A percentile compares a stretch with the other conserved stretches of the same genome.
phyloP scores from a whole-genome alignment of 2,113 vertebrate species.

The Pholis gunnellus region DNA sequence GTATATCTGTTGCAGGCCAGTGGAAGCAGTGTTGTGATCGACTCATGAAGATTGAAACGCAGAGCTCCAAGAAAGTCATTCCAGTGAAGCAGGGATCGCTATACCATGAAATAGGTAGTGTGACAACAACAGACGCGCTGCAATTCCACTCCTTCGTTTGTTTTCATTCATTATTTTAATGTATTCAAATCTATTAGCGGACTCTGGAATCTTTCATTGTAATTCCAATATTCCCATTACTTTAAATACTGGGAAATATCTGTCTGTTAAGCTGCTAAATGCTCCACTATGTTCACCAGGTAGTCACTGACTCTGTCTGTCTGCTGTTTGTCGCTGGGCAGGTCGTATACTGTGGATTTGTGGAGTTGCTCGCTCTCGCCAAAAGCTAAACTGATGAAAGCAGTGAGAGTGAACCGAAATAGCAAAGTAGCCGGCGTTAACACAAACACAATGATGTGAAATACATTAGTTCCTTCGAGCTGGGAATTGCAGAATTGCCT shows the following conservation, averaged over 20 bases:
- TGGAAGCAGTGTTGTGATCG: conserved; percentile 90
- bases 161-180: neutral
- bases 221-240: neutral
- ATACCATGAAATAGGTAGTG: conserved; percentile 90
- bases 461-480: neutral
- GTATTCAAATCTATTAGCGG: neutral
- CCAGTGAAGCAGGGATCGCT: conserved; percentile 87
- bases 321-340: neutral
- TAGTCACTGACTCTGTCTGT: neutral
- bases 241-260: neutral
- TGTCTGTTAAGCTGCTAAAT: too few species aligned
- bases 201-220: too few species aligned
- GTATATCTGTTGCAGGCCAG: conserved; percentile 75
- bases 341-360: neutral
- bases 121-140: neutral
- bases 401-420: neutral
- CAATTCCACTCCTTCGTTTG: neutral
- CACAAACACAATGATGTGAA: neutral
- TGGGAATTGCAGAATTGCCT: neutral
- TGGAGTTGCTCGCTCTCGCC: neutral
- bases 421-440: neutral
- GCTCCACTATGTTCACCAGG: too few species aligned
- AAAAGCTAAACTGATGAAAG: neutral
- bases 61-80: conserved; percentile 75
- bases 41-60: conserved; percentile 87